phyloP scores from a whole-genome alignment of 2,113 vertebrate genomes.

The Promerops cafer region DNA sequence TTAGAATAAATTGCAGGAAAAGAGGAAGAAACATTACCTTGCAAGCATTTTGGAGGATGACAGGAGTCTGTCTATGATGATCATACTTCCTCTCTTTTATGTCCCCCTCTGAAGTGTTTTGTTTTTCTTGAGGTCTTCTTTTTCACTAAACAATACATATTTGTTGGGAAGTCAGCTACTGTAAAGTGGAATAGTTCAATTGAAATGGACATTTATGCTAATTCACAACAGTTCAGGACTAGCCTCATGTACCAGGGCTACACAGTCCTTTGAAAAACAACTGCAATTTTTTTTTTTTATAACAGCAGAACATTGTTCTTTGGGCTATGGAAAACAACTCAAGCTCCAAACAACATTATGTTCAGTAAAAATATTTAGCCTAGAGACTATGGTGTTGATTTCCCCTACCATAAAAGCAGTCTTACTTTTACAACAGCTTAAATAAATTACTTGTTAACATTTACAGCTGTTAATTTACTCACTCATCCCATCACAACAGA shows the following conservation, averaged over 20 bases:
- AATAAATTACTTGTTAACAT: constrained; percentile 66
- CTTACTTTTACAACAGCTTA: neutral
- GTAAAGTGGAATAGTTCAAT: neutral
- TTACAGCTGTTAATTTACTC: constrained; percentile 51
- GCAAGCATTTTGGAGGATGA: neutral
- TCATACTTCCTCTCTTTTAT: neutral
- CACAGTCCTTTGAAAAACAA: neutral
- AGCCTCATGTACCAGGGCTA: neutral
- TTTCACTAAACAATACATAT: neutral
- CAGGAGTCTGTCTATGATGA: neutral
- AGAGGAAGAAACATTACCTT: neutral
- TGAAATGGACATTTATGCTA: neutral
- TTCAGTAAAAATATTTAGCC: constrained; percentile 2
- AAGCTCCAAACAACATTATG: neutral
- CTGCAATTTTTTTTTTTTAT: neutral
- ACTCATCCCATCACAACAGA: constrained; percentile 53
- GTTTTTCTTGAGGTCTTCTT: neutral
- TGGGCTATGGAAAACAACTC: neutral
- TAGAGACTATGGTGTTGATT: neutral
- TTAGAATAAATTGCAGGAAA: neutral
- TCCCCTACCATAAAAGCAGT: neutral
- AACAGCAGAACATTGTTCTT: neutral
- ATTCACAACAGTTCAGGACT: neutral
- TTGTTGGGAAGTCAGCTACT: neutral
- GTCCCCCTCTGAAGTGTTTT: accelerated